Base-by-base conservation (phyloP, 2,888 invertebrate genomes). In the Agriotes lineatus region DNA sequence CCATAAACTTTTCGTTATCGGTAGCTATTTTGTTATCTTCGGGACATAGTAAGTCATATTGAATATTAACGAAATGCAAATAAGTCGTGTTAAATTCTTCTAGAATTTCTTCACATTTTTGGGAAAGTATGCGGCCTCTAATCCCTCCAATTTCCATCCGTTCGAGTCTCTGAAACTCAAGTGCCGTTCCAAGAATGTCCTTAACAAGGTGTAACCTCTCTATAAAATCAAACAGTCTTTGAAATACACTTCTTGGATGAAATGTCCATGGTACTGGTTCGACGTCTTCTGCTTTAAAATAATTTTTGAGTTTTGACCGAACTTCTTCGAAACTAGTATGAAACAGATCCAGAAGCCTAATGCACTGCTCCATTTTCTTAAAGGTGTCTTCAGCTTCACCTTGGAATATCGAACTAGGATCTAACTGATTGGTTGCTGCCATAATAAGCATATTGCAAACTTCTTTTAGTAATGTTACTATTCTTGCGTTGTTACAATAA, bases 161-260 rank as follows among this genome's bases (percentile, higher is more conserved):
- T 82, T 97, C 97, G 69, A 97, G 83, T 81, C 96, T 96, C 45
- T 90, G 84, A 82, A 95, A 95, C 81, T 97, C 96, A 1, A 91
- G 85, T 0, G 92, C 92, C 0, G 93, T 91, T 42, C 90, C 89
- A 72, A 96, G 90, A 72, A 97, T 87, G 1, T 86, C 85, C 84
- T 92, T 86, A 3, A 95, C 87, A 78, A 91, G 86, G 57, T 85
- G 83, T 0, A 95, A 83, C 7, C 94, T 86, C 12, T 88, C 85
- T 62, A 89, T 84, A 79, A 91, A 94, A 0, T 86, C 80, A 64
- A 90, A 87, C 63, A 91, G 87, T 4, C 94, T 84, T 79, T 87
- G 86, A 77, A 95, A 94, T 3, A 94, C 89, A 12, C 90, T 87
- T 45, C 90, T 87, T 3, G 90, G 88, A 77, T 92, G 90, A 82